phyloP scores from a whole-genome alignment of 2,888 invertebrate species.

The Prenolepis imparis region DNA sequence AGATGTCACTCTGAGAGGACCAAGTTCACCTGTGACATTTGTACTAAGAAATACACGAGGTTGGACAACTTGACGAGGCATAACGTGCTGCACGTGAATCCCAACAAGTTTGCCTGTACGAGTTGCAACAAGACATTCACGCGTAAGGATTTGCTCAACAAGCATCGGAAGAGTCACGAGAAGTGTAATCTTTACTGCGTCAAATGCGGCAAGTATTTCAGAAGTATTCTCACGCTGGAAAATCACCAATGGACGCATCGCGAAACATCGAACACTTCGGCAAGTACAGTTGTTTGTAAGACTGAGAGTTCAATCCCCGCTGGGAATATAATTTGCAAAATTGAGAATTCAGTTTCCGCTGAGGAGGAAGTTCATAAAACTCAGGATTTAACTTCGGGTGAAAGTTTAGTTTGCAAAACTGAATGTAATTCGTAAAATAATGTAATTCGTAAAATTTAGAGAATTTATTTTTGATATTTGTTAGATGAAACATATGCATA shows the following conservation, averaged over 20 bases:
- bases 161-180: slow-evolving; percentile 83
- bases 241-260: slow-evolving; percentile 76
- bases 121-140: slow-evolving; percentile 82
- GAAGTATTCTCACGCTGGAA: slow-evolving; percentile 78
- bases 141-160: slow-evolving; percentile 83
- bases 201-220: slow-evolving; percentile 81
- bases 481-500: slow-evolving; percentile 1
- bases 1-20: slow-evolving; percentile 81
- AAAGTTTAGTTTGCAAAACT: slow-evolving; percentile 34
- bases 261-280: slow-evolving; percentile 2
- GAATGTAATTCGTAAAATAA: slow-evolving; percentile 1
- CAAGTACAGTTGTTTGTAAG: slow-evolving; percentile 9
- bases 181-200: slow-evolving; percentile 80
- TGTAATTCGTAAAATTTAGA: neutral
- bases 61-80: slow-evolving; percentile 83
- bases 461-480: slow-evolving; percentile 17
- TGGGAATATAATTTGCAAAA: slow-evolving; percentile 17
- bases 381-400: neutral
- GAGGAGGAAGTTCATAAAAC: neutral
- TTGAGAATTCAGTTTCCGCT: slow-evolving; percentile 13
- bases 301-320: neutral
- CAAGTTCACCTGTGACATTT: slow-evolving; percentile 83
- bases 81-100: slow-evolving; percentile 83
- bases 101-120: slow-evolving; percentile 82
- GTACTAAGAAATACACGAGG: slow-evolving; percentile 82